Percentiles rank a stretch among this genome's conserved stretches.
These are phyloP conservation scores for Megastigmus dorsalis DNA, from an alignment of 2,888 invertebrate genomes.

Conservation along the genomic window DNA sequence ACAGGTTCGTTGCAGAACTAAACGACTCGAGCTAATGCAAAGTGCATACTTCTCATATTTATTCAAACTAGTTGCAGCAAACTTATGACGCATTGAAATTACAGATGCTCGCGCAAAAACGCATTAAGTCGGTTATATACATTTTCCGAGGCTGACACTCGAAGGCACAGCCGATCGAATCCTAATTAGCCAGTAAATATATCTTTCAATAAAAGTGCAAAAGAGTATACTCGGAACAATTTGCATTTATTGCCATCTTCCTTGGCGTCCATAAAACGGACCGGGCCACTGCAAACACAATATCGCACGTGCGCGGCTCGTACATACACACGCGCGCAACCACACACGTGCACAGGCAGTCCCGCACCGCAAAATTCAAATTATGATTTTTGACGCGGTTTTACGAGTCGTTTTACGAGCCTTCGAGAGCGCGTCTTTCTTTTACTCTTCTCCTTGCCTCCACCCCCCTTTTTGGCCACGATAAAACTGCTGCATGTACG, in stretches of 20 bases:
- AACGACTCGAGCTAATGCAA: too few relatives aligned
- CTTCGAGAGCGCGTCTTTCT: slow-evolving; percentile 6
- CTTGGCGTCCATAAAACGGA: slow-evolving; percentile 35
- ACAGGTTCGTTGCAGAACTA: too few relatives aligned
- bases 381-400: slow-evolving; percentile 48
- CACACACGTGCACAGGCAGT: background rate
- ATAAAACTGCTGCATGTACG: too few relatives aligned
- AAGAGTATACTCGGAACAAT: slow-evolving; percentile 48
- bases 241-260: slow-evolving; percentile 43
- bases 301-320: slow-evolving; percentile 11
- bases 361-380: slow-evolving; percentile 48
- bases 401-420: slow-evolving; percentile 50
- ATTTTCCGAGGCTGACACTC: too few relatives aligned
- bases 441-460: background rate
- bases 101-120: too few relatives aligned
- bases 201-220: slow-evolving; percentile 32
- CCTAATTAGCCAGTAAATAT: slow-evolving; percentile 44
- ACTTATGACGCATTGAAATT: too few relatives aligned
- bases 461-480: background rate
- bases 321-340: too few relatives aligned
- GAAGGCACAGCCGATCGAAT: slow-evolving; percentile 33
- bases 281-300: slow-evolving; percentile 51
- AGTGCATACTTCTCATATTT: too few relatives aligned
- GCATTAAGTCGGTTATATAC: too few relatives aligned
- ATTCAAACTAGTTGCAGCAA: too few relatives aligned